Evolutionary conservation across 2,888 invertebrate genomes (phyloP).

Genomic region (Dusona sp.): DNA sequence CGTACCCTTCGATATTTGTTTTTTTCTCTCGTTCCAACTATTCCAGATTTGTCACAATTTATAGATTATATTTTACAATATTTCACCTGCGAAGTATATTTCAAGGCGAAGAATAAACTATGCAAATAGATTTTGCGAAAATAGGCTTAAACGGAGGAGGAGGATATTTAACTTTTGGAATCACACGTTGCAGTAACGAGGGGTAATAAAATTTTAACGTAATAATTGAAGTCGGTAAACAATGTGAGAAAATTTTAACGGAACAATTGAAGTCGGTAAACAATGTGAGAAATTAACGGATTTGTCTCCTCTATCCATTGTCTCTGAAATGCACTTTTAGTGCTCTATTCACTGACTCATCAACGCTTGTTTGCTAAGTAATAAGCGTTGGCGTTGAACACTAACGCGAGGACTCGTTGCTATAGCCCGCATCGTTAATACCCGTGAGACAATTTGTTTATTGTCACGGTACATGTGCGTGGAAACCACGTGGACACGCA

Average conservation of each 20-base stretch:
- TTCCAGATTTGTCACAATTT: not conserved
- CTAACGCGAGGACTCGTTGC: constrained; percentile 27
- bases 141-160: not conserved
- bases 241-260: constrained; percentile 7
- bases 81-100: not conserved
- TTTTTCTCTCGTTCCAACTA: not conserved
- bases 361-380: constrained; percentile 58
- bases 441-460: constrained; percentile 61
- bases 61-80: not conserved
- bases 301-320: constrained; percentile 11
- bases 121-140: not conserved
- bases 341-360: constrained; percentile 45
- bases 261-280: constrained; percentile 29
- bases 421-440: constrained; percentile 56
- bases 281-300: constrained; percentile 30
- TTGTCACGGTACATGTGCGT: constrained; percentile 58
- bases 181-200: not conserved
- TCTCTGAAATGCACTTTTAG: constrained; percentile 12
- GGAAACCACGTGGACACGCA: constrained; percentile 50
- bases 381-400: constrained; percentile 58
- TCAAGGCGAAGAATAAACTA: not conserved
- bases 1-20: not conserved
- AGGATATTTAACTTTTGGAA: not conserved
- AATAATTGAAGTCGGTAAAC: constrained; percentile 33
- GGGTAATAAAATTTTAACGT: constrained; percentile 2